phyloP scores from a whole-genome alignment of 2,113 vertebrate species.

The Atrichornis clamosus region DNA sequence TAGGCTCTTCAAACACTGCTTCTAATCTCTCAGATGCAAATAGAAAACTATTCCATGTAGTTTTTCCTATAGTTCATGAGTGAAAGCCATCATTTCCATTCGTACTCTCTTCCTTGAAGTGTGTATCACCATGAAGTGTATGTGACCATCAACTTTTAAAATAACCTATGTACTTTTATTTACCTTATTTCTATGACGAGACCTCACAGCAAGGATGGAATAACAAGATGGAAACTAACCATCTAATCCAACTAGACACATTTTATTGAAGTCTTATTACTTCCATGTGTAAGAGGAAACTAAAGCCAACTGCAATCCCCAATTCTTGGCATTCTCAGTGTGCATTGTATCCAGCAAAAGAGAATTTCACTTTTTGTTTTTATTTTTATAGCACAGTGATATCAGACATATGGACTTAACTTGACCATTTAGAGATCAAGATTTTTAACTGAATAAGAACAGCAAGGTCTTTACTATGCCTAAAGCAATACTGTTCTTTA shows the following conservation, averaged over 20 bases:
- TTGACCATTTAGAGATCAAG: not conserved
- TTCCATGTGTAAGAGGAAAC: conserved; percentile 74
- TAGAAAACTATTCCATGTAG: not conserved
- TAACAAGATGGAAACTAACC: conserved; percentile 75
- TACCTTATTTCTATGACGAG: conserved; percentile 48
- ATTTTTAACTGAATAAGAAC: conserved; percentile 31
- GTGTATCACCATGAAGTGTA: not conserved
- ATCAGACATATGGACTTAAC: conserved; percentile 45
- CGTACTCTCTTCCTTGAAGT: not conserved
- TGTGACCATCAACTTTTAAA: not conserved
- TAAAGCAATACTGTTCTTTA: not conserved
- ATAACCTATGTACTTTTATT: not conserved
- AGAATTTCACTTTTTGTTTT: conserved; percentile 38
- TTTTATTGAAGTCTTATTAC: conserved; percentile 72
- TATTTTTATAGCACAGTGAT: conserved; percentile 55
- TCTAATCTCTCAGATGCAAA: not conserved
- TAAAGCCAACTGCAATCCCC: conserved; percentile 63
- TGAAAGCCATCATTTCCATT: not conserved
- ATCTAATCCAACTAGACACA: conserved; percentile 69
- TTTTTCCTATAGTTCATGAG: not conserved
- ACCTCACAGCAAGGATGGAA: conserved; percentile 74
- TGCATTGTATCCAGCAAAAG: conserved; percentile 46
- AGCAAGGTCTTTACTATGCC: not conserved
- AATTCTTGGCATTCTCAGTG: conserved; percentile 63
- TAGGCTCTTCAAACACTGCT: not conserved